These are phyloP conservation scores for Sanderia malayensis DNA, from an alignment of 30 jellyfish, hydroid and myxozoan genomes.

Conservation along the genomic window DNA sequence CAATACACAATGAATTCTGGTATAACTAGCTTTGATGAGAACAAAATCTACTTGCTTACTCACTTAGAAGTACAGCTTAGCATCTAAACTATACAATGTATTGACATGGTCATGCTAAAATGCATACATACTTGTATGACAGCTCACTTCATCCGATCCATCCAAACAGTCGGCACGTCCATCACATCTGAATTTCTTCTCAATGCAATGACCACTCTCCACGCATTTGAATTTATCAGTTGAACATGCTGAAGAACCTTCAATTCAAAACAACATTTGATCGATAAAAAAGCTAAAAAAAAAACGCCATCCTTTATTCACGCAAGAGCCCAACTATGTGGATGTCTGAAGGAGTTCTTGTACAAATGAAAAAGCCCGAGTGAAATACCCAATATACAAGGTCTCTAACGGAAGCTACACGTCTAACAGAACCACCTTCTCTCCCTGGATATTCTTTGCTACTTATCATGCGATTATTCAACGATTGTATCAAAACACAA, in stretches of 20 bases:
- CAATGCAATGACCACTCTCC: conserved; percentile 83
- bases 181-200: conserved; percentile 58
- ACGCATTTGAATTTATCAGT: conserved; percentile 67
- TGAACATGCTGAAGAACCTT: conserved; percentile 51
- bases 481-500: neutral
- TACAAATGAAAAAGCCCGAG: neutral
- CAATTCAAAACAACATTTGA: neutral
- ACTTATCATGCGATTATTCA: neutral
- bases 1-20: no score
- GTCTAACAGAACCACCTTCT: neutral
- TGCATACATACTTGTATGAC: conserved; percentile 66
- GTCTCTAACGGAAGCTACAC: neutral
- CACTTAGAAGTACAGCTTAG: no score
- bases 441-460: no score
- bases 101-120: no score
- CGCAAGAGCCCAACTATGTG: no score
- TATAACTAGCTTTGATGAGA: no score
- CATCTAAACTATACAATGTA: no score
- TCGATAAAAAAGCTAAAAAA: neutral
- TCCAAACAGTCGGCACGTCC: conserved; percentile 81
- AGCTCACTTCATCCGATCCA: conserved; percentile 82
- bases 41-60: no score
- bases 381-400: neutral
- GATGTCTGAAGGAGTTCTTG: no score
- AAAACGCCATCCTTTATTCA: no score